Evolutionary conservation across 2,888 invertebrate genomes (phyloP), one percentile per base, ranked within the genome.

Genomic region (Agrotis ipsilon): DNA sequence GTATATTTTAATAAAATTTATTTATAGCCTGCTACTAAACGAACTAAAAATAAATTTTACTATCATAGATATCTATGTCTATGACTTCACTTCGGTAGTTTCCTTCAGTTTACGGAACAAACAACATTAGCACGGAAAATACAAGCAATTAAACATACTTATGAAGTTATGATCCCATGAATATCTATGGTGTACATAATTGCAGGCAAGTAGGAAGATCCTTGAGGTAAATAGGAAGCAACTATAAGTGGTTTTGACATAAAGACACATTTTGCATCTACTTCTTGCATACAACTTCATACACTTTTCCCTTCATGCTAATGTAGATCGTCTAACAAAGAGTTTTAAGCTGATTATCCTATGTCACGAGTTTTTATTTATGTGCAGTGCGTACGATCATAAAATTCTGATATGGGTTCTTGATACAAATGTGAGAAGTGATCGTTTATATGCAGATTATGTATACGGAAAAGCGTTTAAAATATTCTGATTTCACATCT

Each of bases 221-320:
- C 87, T 88, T 87, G 86, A 73, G 45, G 46, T 62, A 60, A 77
- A 49, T 27, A 87, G 87, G 88, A 87, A 87, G 81, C 78, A 59
- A 74, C 59, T 55, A 58, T 67, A 78, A 81, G 71, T 69, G 72
- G 78, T 86, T 79, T 84, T 68, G 78, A 80, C 72, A 77, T 86
- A 64, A 67, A 72, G 75, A 77, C 73, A 77, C 48, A 72, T 75
- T 75, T 51, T 80, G 72, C 77, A 83, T 72, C 43, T 54, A 75
- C 49, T 52, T 45, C 59, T 73, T 78, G 46, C 63, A 75, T 39
- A 67, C 65, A 57, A 32, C 18, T 59, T 66, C 54, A 49, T 62
- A 49, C 4, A 48, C 45, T 60, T 64, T 64, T 45, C 54, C 57
- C 48, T 54, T 3, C 64, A 74, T 62, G 57, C 60, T 45, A 70